These are phyloP conservation scores for Pseudochirops cupreus DNA, from an alignment of 2,797 vertebrate species.

Conservation along the genomic window DNA sequence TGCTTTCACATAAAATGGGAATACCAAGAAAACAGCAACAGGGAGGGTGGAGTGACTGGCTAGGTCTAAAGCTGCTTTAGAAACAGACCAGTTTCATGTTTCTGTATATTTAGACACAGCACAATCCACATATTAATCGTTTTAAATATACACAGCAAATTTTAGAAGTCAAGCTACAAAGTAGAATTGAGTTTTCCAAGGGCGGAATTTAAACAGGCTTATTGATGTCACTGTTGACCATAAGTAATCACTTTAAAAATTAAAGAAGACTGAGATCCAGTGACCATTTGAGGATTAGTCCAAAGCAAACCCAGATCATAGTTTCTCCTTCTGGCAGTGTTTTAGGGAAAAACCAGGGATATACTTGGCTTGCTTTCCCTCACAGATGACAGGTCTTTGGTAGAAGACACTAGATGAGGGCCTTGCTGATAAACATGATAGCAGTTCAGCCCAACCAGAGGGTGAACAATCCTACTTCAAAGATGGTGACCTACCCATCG, in stretches of 20 bases:
- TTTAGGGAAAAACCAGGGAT: neutral
- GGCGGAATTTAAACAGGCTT: conserved; percentile 23
- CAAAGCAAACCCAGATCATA: conserved; percentile 27
- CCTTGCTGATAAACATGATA: too few relatives aligned
- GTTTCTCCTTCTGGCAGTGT: neutral
- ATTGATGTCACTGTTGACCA: conserved; percentile 35
- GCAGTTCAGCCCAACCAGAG: neutral
- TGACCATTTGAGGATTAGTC: neutral
- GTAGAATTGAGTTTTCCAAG: conserved; percentile 20
- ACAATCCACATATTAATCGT: conserved; percentile 38
- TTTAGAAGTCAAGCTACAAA: neutral
- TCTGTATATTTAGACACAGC: conserved; percentile 45
- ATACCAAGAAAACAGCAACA: conserved; percentile 28
- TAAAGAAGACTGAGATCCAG: neutral
- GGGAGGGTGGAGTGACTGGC: neutral
- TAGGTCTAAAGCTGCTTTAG: conserved; percentile 51
- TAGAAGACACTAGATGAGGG: neutral
- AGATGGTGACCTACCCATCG: neutral
- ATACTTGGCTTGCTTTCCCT: neutral
- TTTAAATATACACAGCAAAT: conserved; percentile 53
- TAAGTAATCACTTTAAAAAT: neutral
- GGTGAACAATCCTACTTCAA: neutral
- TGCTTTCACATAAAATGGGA: conserved; percentile 56
- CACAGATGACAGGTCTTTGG: neutral
- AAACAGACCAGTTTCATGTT: conserved; percentile 51